Conservation (phyloP, 64 coral and sea anemone genomes). For the Actinia tenebrosa region DNA sequence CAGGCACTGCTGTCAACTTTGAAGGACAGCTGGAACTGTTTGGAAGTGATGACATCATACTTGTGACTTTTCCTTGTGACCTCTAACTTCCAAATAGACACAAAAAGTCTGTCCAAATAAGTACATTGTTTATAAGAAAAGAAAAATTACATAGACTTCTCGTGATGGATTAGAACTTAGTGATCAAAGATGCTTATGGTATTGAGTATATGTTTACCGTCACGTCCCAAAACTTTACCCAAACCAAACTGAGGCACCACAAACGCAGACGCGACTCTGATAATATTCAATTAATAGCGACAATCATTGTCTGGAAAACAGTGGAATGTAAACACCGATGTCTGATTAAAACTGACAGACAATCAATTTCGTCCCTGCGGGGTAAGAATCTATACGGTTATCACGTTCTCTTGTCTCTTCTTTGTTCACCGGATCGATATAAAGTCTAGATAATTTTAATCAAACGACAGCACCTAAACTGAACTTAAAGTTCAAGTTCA, state of each 20-base stretch:
- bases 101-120: background rate
- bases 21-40: background rate
- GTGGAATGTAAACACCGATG: background rate
- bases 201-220: background rate
- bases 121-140: background rate
- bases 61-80: background rate
- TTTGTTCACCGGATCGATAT: background rate
- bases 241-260: background rate
- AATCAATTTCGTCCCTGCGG: background rate
- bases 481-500: background rate
- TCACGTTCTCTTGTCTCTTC: background rate
- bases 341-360: background rate
- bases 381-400: background rate
- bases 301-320: background rate
- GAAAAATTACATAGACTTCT: background rate
- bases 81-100: background rate
- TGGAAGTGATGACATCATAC: background rate
- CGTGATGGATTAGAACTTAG: background rate
- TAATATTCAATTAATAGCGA: background rate
- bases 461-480: background rate
- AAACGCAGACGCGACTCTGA: background rate
- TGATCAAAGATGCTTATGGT: background rate
- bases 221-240: background rate
- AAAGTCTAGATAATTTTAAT: background rate
- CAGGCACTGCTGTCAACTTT: background rate